Evolutionary conservation across 2,113 vertebrate genomes (phyloP).

Genomic region (Anhinga anhinga): DNA sequence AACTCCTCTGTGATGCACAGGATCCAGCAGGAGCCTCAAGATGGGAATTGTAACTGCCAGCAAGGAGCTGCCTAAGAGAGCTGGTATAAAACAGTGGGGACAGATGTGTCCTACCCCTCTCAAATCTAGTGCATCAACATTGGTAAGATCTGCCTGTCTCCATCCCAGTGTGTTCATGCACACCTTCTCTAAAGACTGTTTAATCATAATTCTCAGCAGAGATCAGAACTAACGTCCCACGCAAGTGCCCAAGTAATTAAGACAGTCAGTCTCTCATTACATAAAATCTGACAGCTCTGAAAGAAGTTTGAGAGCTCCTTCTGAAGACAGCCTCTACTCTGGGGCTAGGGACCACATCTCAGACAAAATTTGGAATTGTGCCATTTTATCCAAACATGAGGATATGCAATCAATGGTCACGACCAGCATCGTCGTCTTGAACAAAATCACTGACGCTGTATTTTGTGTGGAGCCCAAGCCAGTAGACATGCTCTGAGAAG

Average conservation of each 20-base stretch:
- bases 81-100: not conserved
- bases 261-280: not conserved
- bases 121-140: not conserved
- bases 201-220: slow-evolving; percentile 1
- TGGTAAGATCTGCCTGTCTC: not conserved
- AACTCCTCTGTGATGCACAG: not conserved
- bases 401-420: not conserved
- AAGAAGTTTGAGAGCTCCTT: not conserved
- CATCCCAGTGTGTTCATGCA: not conserved
- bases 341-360: not conserved
- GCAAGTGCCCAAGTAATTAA: not conserved
- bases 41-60: not conserved
- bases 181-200: not conserved
- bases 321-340: not conserved
- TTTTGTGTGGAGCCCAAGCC: not conserved
- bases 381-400: not conserved
- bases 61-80: not conserved
- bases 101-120: not conserved
- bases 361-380: not conserved
- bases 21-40: not conserved
- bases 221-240: not conserved
- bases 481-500: not conserved
- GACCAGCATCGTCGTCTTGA: not conserved
- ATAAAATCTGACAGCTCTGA: not conserved
- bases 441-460: not conserved